Evolutionary conservation across 2,797 vertebrate genomes (phyloP), one percentile per base, ranked within the genome.

Genomic region (Sylvia borin): DNA sequence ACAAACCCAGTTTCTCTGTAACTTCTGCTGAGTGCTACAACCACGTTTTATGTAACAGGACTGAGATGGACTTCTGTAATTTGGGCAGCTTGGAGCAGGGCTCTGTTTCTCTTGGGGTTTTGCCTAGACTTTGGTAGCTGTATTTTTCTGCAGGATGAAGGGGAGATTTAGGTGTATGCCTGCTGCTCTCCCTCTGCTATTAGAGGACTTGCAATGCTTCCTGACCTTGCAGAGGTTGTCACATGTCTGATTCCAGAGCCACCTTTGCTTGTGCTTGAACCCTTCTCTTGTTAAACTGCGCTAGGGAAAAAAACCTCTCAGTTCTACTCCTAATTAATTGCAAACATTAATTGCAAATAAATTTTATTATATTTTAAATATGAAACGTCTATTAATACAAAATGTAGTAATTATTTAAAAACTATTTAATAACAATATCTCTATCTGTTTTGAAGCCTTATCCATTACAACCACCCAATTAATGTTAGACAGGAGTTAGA

Each of bases 221-320:
- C 16, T 87, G 55, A 65, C 43, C 29, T 70, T 78, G 36, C 17
- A 65, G 54, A 62, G 21, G 5, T 77, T 60, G 18, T 83, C 36
- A 36, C 5, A 5, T 79, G 4, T n/a, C 74, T 82, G n/a, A 47
- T n/a, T 16, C 7, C 57, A 55, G 42, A 84, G 12, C 29, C 15
- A 47, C 13, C 40, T 62, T 64, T 74, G 18, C 26, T 40, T 31
- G 21, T 73, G 40, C 16, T 53, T 78, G 61, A 82, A 18, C 10
- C 26, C 20, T 32, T 12, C 11, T 92, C 20, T 68, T 45, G 5
- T 57, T 66, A 38, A 68, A 10, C 25, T 38, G 10, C 24, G 27
- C 0, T 19, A n/a, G 29, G 20, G 16, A 1, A 7, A 21, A 34
- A 34, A 53, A 32, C 38, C 3, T 22, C 11, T 47, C 17, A 32